Base-by-base conservation (phyloP, 2,888 invertebrate species). In the Conistra vaccinii region DNA sequence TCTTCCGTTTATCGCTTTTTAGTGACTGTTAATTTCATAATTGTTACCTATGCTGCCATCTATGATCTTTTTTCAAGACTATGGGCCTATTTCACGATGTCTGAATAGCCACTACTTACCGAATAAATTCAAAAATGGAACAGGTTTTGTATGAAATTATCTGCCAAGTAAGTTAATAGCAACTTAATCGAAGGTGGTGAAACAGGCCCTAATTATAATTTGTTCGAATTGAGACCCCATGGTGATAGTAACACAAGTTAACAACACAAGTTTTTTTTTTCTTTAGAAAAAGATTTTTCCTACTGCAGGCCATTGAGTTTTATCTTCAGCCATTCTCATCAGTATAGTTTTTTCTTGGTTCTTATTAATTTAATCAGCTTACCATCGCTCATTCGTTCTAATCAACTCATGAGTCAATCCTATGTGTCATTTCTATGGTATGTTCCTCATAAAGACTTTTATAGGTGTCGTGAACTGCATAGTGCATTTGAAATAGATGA, bases 371-470 rank as follows among this genome's bases (percentile, higher is more conserved):
- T n/a, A 6, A 53, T 78, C 72, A 72, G 5, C 14, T 0, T n/a
- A 45, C 39, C 53, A 78, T 65, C n/a, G 4, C 3, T 17, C 14
- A 32, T 55, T 55, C 29, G 20, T 32, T 32, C 17, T 23, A 53
- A 45, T 79, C 92, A 92, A 89, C 83, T 83, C 73, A 83, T 93
- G 92, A 92, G 84, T 92, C 91, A 91, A 78, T 85, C 66, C 76
- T 76, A 66, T 85, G 85, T 82, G 86, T 89, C 87, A 89, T 78
- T 71, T 63, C 58, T 55, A 14, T 62, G 74, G 73, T 66, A 80
- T 74, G 72, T 42, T 80, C 69, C 77, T 39, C 72, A 35, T 80
- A 61, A 29, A 45, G 53, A 12, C 5, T 65, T 55, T 69, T 48
- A 80, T 70, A 58, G 32, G 14, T 23, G 12, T n/a, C 39, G 5